Evolutionary conservation across 1,140 invertebrate species (phyloP).

Genomic region (Heliothis virescens): DNA sequence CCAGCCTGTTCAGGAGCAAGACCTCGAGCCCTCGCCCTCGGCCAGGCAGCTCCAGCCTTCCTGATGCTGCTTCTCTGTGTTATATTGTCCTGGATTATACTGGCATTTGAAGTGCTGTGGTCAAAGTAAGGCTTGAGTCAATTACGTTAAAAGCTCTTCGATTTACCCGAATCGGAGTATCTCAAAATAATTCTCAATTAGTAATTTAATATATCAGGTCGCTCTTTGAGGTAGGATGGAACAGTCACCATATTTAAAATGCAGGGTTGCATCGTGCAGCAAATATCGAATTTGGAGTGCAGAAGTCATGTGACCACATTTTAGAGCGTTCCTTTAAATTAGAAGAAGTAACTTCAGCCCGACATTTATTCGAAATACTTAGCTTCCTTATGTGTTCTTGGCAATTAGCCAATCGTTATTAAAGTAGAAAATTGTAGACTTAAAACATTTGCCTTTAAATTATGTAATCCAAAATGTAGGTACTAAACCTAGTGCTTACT

Average conservation of each 20-base stretch:
- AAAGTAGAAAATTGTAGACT: slow-evolving; percentile 2
- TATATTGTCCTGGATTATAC: slow-evolving; percentile 57
- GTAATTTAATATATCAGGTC: background rate
- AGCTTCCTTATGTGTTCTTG: background rate
- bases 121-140: slow-evolving; percentile 55
- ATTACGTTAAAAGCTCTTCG: background rate
- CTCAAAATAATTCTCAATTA: background rate
- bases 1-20: slow-evolving; percentile 67
- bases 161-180: background rate
- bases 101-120: slow-evolving; percentile 66
- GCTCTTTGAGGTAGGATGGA: background rate
- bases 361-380: slow-evolving; percentile 23
- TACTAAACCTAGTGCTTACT: background rate
- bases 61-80: slow-evolving; percentile 58
- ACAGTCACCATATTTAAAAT: background rate
- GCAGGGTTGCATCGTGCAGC: background rate
- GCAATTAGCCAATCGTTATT: slow-evolving; percentile 13
- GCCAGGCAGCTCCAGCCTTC: slow-evolving; percentile 76
- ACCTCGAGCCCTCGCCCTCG: slow-evolving; percentile 71
- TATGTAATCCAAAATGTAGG: background rate
- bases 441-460: background rate
- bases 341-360: slow-evolving; percentile 4
- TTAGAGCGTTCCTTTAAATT: slow-evolving; percentile 25
- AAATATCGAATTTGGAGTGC: slow-evolving; percentile 13
- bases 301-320: slow-evolving; percentile 3